Base-by-base conservation (phyloP, 2,113 vertebrate species). In the Ahaetulla prasina region DNA sequence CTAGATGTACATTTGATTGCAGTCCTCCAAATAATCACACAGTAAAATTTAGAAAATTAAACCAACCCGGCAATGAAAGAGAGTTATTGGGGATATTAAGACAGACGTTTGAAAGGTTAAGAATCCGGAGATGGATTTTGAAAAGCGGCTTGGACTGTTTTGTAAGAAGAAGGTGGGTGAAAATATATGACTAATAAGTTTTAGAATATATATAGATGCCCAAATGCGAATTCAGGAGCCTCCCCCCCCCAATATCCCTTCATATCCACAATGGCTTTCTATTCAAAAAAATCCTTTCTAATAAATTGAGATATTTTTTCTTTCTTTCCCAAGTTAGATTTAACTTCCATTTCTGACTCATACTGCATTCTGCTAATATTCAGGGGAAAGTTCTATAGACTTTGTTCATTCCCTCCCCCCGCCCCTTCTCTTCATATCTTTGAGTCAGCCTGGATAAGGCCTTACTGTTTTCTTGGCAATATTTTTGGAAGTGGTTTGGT, bases 301-400 rank as follows among this genome's bases (percentile, higher is more conserved):
- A 94, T 95, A 94, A 95, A 95, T 96, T 95, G 74, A 94, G 91
- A 95, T 91, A 89, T 35, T 94, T 93, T 12, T 50, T 14, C 27
- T 63, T 86, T 94, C 94, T 39, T 90, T 95, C 39, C 92, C 94
- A 95, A 2, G 92, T 90, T 92, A 43, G 63, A 68, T 91, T 94
- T 95, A 96, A 95, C 96, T 96, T 95, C 95, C 2, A 9, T 92
- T 94, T 16, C 35, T 93, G 94, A 89, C 94, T 94, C 88, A 39
- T 94, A 95, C 93, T 94, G 92, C 95, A 95, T 95, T 92, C 96
- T 95, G 94, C 93, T 95, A 95, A 96, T 93, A 80, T 63, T 89
- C 93, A 45, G 92, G 92, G 16, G 2, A 20, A 80, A 68, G 12
- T 39, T 39, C 68, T 39, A 80, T 39, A 1, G 35, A 20, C 6